Percentiles rank a stretch among this genome's conserved stretches.
Conservation (phyloP, 2,888 invertebrate species). For the Halictus quadricinctus region DNA sequence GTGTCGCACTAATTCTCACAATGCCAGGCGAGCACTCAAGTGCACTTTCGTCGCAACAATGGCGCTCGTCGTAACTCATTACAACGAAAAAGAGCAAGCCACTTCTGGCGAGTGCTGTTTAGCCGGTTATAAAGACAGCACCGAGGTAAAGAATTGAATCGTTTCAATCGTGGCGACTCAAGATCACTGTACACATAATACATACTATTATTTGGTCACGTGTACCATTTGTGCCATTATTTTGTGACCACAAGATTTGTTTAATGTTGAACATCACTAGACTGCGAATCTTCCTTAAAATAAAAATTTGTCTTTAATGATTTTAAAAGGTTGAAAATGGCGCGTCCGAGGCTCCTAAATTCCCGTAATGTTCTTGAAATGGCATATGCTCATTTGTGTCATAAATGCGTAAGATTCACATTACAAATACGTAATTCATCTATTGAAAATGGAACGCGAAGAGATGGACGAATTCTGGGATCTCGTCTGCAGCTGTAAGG, state of each 20-base stretch:
- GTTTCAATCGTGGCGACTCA: background rate
- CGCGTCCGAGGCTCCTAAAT: too few species aligned
- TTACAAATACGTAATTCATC: too few species aligned
- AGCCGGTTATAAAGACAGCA: background rate
- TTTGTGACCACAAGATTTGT: too few species aligned
- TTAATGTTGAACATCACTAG: too few species aligned
- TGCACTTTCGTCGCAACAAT: constrained; percentile 29
- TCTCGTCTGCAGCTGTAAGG: background rate
- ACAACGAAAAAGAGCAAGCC: constrained; percentile 40
- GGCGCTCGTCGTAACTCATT: constrained; percentile 24
- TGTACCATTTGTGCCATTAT: background rate
- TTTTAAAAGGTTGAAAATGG: too few species aligned
- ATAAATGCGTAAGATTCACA: too few species aligned
- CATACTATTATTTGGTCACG: background rate
- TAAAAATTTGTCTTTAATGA: too few species aligned
- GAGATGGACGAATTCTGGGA: background rate
- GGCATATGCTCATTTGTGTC: too few species aligned
- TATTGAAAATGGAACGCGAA: background rate
- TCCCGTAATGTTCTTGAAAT: too few species aligned
- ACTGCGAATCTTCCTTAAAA: too few species aligned
- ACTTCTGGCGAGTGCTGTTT: constrained; percentile 33
- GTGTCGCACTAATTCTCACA: background rate
- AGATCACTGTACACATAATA: background rate
- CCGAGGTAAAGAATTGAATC: background rate
- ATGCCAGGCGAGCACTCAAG: constrained; percentile 22